Percentiles rank a stretch among this genome's conserved stretches.
Evolutionary conservation across 2,797 vertebrate genomes (phyloP).

Genomic region (Ataeniobius toweri): DNA sequence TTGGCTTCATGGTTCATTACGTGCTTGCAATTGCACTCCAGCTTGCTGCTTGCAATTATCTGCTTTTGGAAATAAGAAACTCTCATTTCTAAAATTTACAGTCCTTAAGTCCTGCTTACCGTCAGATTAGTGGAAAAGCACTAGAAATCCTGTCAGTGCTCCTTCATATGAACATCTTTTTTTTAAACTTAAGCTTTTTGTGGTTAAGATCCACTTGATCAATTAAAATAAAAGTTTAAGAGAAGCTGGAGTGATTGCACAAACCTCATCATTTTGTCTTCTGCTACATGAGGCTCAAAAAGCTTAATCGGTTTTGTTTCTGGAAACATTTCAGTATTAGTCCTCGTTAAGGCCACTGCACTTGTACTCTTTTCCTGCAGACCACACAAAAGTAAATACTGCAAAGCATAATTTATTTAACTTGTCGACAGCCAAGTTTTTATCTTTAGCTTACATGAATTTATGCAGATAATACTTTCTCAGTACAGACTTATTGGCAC

Average conservation of each 20-base stretch:
- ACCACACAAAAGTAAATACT: constrained; percentile 1
- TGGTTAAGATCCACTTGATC: neutral
- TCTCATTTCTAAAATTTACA: constrained; percentile 27
- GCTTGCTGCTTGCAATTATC: constrained; percentile 35
- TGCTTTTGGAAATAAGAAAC: constrained; percentile 30
- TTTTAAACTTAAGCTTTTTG: neutral
- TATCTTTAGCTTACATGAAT: constrained; percentile 2
- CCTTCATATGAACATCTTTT: neutral
- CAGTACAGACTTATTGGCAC: neutral
- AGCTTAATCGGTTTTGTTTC: neutral
- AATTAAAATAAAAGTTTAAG: neutral
- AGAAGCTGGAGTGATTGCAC: too few relatives aligned
- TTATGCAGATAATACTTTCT: neutral
- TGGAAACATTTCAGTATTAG: constrained; percentile 5
- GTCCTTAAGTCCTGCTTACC: neutral
- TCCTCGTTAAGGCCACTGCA: neutral
- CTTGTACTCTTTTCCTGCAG: neutral
- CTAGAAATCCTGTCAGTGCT: neutral
- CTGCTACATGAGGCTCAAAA: neutral
- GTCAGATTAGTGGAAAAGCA: neutral
- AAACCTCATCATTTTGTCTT: neutral
- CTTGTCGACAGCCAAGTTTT: too few relatives aligned
- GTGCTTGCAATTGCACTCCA: constrained; percentile 29
- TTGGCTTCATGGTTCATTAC: constrained; percentile 40
- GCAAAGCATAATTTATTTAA: neutral